These are phyloP conservation scores for Delichon dasypus DNA, from an alignment of 2,797 vertebrate genomes.

Conservation along the genomic window DNA sequence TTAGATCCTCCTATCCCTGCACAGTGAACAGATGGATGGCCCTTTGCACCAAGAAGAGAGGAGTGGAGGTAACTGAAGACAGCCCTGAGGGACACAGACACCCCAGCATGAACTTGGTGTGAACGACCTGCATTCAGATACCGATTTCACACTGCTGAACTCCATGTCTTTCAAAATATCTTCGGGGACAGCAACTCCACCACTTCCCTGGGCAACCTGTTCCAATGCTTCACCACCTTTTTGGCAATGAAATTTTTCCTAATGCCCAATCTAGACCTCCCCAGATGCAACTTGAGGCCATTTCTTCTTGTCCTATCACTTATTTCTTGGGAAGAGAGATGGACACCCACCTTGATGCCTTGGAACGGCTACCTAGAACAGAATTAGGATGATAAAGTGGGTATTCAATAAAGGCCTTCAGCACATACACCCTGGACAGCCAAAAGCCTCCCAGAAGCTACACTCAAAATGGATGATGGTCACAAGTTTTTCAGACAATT, in stretches of 20 bases:
- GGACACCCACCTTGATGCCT: neutral
- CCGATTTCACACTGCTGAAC: neutral
- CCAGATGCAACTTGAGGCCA: neutral
- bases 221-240: neutral
- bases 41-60: neutral
- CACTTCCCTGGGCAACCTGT: neutral
- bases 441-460: neutral
- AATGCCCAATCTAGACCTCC: neutral
- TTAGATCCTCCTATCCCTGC: rapidly evolving
- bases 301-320: neutral
- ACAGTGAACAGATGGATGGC: neutral
- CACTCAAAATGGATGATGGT: neutral
- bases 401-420: neutral
- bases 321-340: neutral
- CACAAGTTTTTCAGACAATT: neutral
- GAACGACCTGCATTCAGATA: neutral
- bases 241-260: neutral
- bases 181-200: too few species aligned
- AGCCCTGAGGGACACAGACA: rapidly evolving
- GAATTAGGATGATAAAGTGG: neutral
- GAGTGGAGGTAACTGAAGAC: neutral
- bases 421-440: neutral
- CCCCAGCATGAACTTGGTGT: rapidly evolving
- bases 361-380: neutral
- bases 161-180: rapidly evolving